These are phyloP conservation scores for Brachypterus glaber DNA, from an alignment of 2,888 invertebrate species.

Conservation along the genomic window DNA sequence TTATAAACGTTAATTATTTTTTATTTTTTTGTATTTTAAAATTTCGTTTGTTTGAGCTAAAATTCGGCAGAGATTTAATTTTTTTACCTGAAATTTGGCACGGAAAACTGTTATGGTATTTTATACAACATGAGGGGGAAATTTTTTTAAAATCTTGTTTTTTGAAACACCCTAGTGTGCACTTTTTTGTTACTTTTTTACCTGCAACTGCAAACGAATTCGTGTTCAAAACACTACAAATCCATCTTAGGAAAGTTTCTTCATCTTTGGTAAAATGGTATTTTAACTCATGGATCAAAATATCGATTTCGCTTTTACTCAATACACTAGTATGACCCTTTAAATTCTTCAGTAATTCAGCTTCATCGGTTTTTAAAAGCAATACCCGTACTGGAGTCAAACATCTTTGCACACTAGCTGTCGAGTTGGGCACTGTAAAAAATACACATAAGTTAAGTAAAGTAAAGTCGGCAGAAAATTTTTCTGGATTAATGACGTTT, in stretches of 20 bases:
- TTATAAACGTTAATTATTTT: too few relatives aligned
- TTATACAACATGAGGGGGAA: too few relatives aligned
- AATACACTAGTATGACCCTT: constrained; percentile 46
- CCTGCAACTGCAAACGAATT: constrained; percentile 56
- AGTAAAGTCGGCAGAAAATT: too few relatives aligned
- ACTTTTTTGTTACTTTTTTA: constrained; percentile 38
- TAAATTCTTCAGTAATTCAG: constrained; percentile 44
- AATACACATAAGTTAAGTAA: too few relatives aligned
- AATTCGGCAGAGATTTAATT: too few relatives aligned
- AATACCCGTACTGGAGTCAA: constrained; percentile 42
- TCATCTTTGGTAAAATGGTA: constrained; percentile 48
- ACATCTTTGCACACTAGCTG: too few relatives aligned
- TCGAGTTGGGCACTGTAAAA: too few relatives aligned
- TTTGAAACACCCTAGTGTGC: constrained; percentile 41
- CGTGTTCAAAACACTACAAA: constrained; percentile 54
- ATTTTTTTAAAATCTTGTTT: too few relatives aligned
- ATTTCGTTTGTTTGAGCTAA: too few relatives aligned
- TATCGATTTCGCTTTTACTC: constrained; percentile 50
- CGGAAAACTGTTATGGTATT: too few relatives aligned
- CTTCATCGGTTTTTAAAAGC: constrained; percentile 40
- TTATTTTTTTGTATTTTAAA: not conserved
- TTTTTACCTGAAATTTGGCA: too few relatives aligned
- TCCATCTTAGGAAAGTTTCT: constrained; percentile 47
- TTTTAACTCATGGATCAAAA: constrained; percentile 42
- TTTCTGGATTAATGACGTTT: too few relatives aligned